These are phyloP conservation scores for Fundulus diaphanus DNA, from an alignment of 2,797 vertebrate genomes.

Conservation along the genomic window DNA sequence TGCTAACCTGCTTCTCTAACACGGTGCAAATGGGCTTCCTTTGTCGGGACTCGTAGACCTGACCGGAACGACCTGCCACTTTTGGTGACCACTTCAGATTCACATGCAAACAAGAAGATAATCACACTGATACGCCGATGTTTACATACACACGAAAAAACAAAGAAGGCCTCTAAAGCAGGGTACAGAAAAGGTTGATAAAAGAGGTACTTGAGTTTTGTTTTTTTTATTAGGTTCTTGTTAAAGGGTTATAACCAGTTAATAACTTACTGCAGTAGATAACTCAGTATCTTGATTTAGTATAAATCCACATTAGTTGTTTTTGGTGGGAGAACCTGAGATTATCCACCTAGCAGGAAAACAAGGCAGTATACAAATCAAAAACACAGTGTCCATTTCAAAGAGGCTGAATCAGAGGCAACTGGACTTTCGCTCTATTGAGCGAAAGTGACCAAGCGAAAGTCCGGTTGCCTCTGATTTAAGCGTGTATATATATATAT, in stretches of 20 bases:
- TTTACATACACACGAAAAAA: constrained; percentile 24
- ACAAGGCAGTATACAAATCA: too few relatives aligned
- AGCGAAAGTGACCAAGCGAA: too few relatives aligned
- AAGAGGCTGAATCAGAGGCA: too few relatives aligned
- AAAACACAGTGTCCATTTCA: too few relatives aligned
- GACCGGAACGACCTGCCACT: constrained; percentile 44
- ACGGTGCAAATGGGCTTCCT: constrained; percentile 65
- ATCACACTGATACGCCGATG: constrained; percentile 19
- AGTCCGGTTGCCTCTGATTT: too few relatives aligned
- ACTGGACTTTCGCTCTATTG: too few relatives aligned
- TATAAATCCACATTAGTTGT: neutral
- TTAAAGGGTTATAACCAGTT: too few relatives aligned
- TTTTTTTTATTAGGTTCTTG: too few relatives aligned
- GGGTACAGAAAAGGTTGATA: neutral
- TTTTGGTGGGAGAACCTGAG: neutral
- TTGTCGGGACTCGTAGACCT: constrained; percentile 49
- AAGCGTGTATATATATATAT: too few relatives aligned
- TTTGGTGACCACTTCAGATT: constrained; percentile 27
- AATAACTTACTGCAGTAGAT: neutral
- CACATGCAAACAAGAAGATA: constrained; percentile 34
- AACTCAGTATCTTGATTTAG: neutral
- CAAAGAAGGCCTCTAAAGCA: neutral
- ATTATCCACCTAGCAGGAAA: too few relatives aligned
- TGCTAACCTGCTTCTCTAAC: constrained; percentile 70
- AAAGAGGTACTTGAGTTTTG: too few relatives aligned